Evolutionary conservation across 2,113 vertebrate species (phyloP), one percentile per base, ranked within the genome.

Genomic region (Bufo bufo): DNA sequence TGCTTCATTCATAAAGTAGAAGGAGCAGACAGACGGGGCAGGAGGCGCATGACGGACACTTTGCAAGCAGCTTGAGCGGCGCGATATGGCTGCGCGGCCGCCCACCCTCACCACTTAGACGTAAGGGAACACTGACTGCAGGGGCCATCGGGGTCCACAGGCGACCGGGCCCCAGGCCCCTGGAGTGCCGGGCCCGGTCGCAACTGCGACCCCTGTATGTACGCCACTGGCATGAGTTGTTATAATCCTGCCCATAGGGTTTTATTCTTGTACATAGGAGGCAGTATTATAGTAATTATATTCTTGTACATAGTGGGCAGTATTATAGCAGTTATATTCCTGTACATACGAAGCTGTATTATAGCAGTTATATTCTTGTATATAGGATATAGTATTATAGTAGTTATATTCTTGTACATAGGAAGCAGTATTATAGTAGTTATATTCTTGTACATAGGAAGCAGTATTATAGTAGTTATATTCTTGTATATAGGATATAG

Each of bases 401-500:
- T 33, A 69, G 65, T 69, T 69, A 69, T 69, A 69, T 23, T 69
- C 65, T 33, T 69, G 65, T 69, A 69, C n/a, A 69, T 69, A 33
- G 65, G 65, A 4, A 6, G 65, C 65, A 69, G 65, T 69, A 69
- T 69, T 69, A 33, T 69, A 69, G 65, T 33, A 69, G 65, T 69
- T 69, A 69, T 69, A 69, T 69, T 69, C 65, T 33, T 69, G 65
- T 69, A 69, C 65, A 69, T 69, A 69, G 65, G 65, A 12, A 19
- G 65, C 65, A 69, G 65, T 69, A 69, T 69, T 69, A 69, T 69
- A 69, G 65, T 33, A 69, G 65, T 69, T 69, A 69, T 69, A 69
- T 69, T 69, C 65, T 69, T 69, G 65, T 69, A 69, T 4, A 69
- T 33, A 69, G 65, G 65, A 12, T 20, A 11, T 23, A 69, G 65